These are phyloP conservation scores for Halotydeus destructor DNA, from an alignment of 1,140 invertebrate genomes.

Conservation along the genomic window DNA sequence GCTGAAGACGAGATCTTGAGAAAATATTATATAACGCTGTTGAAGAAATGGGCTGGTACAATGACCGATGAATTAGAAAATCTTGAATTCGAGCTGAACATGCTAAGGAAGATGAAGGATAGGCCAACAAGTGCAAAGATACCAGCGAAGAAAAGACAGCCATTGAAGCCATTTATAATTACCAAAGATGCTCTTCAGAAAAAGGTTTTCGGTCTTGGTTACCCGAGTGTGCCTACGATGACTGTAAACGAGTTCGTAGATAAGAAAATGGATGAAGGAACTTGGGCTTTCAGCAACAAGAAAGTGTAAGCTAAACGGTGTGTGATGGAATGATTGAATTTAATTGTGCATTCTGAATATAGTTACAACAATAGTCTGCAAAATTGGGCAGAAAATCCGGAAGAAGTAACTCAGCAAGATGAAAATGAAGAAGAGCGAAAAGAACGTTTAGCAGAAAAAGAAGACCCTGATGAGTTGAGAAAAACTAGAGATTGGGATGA, in stretches of 20 bases:
- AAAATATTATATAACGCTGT: constrained; percentile 54
- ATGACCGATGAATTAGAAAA: constrained; percentile 50
- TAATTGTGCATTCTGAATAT: too few relatives aligned
- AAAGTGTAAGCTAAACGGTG: constrained; percentile 4
- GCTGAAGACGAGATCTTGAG: constrained; percentile 55
- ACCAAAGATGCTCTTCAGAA: constrained; percentile 73
- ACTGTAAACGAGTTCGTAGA: constrained; percentile 91
- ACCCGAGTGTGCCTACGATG: constrained; percentile 72
- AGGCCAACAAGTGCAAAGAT: constrained; percentile 9
- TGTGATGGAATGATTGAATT: too few relatives aligned
- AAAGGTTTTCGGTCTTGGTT: constrained; percentile 76
- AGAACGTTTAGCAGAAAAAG: constrained; percentile 47
- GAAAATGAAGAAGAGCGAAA: constrained; percentile 37
- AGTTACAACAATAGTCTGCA: constrained; percentile 13
- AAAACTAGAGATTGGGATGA: constrained; percentile 17
- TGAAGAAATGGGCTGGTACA: constrained; percentile 49
- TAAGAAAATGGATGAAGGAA: constrained; percentile 32
- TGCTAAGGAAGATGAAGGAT: constrained; percentile 26
- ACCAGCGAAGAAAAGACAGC: constrained; percentile 19
- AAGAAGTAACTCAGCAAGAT: constrained; percentile 13
- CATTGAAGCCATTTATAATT: constrained; percentile 75
- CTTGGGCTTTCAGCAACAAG: constrained; percentile 5
- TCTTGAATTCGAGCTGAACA: constrained; percentile 23
- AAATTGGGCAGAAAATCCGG: constrained; percentile 14
- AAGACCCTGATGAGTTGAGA: constrained; percentile 32